Evolutionary conservation across 2,113 vertebrate genomes (phyloP).

Genomic region (Tonatia bakeri): DNA sequence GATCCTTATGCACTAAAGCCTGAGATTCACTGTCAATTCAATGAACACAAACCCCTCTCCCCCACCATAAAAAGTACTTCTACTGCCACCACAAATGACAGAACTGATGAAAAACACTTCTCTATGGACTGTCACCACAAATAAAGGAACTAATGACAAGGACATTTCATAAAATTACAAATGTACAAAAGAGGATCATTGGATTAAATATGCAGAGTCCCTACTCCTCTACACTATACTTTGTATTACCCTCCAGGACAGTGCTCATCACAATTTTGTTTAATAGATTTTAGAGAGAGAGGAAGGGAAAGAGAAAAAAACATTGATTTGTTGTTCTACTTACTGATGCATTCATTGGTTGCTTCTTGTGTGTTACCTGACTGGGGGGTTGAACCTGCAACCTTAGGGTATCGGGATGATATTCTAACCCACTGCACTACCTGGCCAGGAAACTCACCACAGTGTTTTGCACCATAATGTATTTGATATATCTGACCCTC

Average conservation of each 20-base stretch:
- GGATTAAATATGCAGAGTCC: background rate
- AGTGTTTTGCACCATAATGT: background rate
- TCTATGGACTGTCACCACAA: background rate
- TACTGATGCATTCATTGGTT: too few relatives aligned
- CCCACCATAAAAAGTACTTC: rapidly evolving
- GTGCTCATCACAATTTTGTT: too few relatives aligned
- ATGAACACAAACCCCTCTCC: background rate
- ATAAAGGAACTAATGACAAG: background rate
- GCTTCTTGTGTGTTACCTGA: too few relatives aligned
- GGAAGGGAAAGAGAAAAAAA: too few relatives aligned
- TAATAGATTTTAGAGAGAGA: too few relatives aligned
- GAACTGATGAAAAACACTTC: background rate
- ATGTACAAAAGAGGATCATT: background rate
- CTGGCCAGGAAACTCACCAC: background rate
- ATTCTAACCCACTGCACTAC: too few relatives aligned
- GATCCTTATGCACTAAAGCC: background rate
- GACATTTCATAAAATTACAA: background rate
- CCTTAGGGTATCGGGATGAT: too few relatives aligned
- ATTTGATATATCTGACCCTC: background rate
- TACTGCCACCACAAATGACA: background rate
- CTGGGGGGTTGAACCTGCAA: too few relatives aligned
- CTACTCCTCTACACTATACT: background rate
- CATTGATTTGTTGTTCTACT: too few relatives aligned
- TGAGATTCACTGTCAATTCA: background rate
- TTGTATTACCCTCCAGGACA: background rate